phyloP scores from a whole-genome alignment of 2,797 vertebrate species.

The Echeneis naucrates region DNA sequence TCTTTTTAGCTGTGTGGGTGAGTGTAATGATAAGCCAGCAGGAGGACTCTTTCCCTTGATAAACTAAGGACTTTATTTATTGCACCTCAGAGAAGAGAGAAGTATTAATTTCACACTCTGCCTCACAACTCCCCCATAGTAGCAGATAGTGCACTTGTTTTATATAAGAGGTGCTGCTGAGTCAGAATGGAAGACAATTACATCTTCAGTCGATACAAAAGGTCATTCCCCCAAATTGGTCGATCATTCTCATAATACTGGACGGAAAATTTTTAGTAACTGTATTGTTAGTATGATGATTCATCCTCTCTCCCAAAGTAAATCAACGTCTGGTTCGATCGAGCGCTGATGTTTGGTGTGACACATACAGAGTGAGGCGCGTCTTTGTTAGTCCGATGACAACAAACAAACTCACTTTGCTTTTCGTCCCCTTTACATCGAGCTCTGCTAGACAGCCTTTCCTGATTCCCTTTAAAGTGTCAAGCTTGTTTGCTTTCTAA shows the following conservation, averaged over 20 bases:
- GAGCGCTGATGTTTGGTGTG: not conserved
- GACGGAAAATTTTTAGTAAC: slow-evolving; percentile 23
- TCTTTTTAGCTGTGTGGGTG: slow-evolving; percentile 59
- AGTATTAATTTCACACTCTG: slow-evolving; percentile 80
- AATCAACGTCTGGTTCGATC: not conserved
- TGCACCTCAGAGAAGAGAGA: slow-evolving; percentile 59
- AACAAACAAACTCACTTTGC: slow-evolving; percentile 17
- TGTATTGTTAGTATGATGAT: slow-evolving; percentile 18
- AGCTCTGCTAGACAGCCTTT: not conserved
- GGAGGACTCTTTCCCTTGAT: slow-evolving; percentile 49
- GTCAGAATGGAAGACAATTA: slow-evolving; percentile 65
- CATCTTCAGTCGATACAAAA: slow-evolving; percentile 58
- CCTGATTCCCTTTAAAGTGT: slow-evolving; percentile 24
- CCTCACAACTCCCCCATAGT: slow-evolving; percentile 63
- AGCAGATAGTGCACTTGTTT: slow-evolving; percentile 69
- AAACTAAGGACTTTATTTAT: slow-evolving; percentile 71
- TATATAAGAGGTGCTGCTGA: slow-evolving; percentile 59
- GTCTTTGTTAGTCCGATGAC: slow-evolving; percentile 21
- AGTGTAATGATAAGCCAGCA: slow-evolving; percentile 59
- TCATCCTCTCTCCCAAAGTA: slow-evolving; percentile 1
- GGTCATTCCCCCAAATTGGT: slow-evolving; percentile 55
- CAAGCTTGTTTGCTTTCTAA: slow-evolving; percentile 52
- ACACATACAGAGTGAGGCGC: not conserved
- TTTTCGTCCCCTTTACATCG: not conserved
- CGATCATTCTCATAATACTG: slow-evolving; percentile 42